Evolutionary conservation across 2,797 vertebrate genomes (phyloP).

Genomic region (Argyrosomus regius): DNA sequence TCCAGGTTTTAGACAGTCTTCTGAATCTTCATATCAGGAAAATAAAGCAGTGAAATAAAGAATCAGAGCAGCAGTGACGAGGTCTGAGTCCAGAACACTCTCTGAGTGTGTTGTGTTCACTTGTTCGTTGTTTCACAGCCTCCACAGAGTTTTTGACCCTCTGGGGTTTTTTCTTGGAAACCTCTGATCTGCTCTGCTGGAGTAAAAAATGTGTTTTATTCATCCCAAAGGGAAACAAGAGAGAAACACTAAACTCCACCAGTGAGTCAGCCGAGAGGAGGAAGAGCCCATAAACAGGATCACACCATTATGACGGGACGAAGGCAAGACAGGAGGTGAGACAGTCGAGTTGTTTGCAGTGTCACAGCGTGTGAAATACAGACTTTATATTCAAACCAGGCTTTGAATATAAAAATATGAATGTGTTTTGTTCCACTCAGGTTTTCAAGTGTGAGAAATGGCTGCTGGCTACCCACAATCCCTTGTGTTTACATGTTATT

Average conservation of each 20-base stretch:
- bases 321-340: neutral
- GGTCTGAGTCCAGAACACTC: neutral
- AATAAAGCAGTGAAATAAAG: neutral
- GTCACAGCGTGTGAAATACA: neutral
- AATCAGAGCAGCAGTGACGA: neutral
- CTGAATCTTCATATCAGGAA: neutral
- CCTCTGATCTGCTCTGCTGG: neutral
- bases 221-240: neutral
- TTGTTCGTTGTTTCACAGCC: neutral
- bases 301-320: too few species aligned
- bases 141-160: neutral
- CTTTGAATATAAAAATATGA: neutral
- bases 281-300: neutral
- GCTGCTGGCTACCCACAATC: conserved; percentile 43
- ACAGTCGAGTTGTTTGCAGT: neutral
- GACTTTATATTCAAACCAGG: neutral
- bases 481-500: conserved; percentile 34
- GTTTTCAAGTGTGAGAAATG: neutral
- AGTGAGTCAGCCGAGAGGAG: neutral
- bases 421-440: neutral
- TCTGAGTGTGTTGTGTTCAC: neutral
- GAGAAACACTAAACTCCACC: neutral
- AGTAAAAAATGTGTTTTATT: neutral
- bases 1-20: too few species aligned
- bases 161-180: neutral